Percentiles rank a stretch among this genome's conserved stretches.
Conservation (phyloP, 2,888 invertebrate genomes). For the Cheilosia pagana region DNA sequence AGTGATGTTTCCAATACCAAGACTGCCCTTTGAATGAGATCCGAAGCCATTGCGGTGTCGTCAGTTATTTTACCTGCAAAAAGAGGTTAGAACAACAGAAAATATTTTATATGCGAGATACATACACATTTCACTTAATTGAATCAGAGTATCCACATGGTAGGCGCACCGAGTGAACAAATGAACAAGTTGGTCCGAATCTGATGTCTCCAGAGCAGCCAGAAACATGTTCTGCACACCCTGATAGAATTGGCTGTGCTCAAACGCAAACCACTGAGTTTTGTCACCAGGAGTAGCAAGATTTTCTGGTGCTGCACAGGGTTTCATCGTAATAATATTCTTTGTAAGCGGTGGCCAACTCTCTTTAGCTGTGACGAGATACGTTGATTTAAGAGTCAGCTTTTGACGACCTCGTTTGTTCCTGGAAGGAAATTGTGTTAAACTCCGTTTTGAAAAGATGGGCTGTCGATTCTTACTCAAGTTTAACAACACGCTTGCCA, state of each 20-base stretch:
- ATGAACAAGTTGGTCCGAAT: slow-evolving; percentile 91
- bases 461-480: slow-evolving; percentile 83
- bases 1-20: slow-evolving; percentile 91
- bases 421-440: slow-evolving; percentile 82
- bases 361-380: slow-evolving; percentile 88
- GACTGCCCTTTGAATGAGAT: slow-evolving; percentile 91
- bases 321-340: slow-evolving; percentile 89
- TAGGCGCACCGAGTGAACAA: slow-evolving; percentile 90
- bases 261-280: slow-evolving; percentile 88
- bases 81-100: not conserved
- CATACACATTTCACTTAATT: slow-evolving; percentile 91
- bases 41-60: slow-evolving; percentile 90
- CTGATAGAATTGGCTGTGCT: slow-evolving; percentile 90
- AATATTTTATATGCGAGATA: not conserved
- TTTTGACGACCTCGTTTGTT: slow-evolving; percentile 85
- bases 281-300: slow-evolving; percentile 78
- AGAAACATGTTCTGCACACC: slow-evolving; percentile 90
- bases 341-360: slow-evolving; percentile 89
- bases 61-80: slow-evolving; percentile 86
- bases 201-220: slow-evolving; percentile 90
- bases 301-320: slow-evolving; percentile 83
- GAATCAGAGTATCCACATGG: slow-evolving; percentile 91
- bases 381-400: slow-evolving; percentile 86
- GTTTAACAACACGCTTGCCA: slow-evolving; percentile 90
- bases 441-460: not conserved